phyloP scores from a whole-genome alignment of 30 jellyfish, hydroid and myxozoan genomes.

The Aurelia aurita region DNA sequence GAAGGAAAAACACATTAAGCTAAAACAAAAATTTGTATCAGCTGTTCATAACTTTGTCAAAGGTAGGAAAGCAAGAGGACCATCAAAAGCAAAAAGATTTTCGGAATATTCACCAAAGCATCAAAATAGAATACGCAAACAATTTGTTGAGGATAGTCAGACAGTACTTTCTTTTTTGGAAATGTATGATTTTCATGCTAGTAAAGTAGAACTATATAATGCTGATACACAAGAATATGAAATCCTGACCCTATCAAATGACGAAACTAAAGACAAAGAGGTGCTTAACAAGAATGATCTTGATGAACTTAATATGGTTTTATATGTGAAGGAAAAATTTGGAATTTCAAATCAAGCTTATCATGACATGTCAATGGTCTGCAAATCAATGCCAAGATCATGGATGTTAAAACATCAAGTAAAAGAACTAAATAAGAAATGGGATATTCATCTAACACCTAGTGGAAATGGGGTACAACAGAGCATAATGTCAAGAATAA shows the following conservation, averaged over 20 bases:
- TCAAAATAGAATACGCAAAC: background rate
- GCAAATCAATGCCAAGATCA: constrained; percentile 14
- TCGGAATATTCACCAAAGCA: background rate
- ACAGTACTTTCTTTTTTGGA: background rate
- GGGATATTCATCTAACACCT: constrained; percentile 3
- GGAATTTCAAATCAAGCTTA: constrained; percentile 9
- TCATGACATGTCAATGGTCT: constrained; percentile 17
- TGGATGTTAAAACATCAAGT: background rate
- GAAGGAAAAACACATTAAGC: background rate
- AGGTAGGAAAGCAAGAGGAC: constrained; percentile 8
- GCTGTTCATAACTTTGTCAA: constrained; percentile 17
- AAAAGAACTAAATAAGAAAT: background rate
- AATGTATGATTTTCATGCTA: background rate
- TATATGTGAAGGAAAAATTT: constrained; percentile 20
- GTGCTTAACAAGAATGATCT: constrained; percentile 16
- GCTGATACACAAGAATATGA: constrained; percentile 4
- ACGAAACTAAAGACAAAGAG: background rate
- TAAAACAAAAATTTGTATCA: background rate
- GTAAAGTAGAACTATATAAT: constrained; percentile 17
- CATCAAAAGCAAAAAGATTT: background rate
- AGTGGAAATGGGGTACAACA: constrained; percentile 24
- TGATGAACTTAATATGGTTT: constrained; percentile 3
- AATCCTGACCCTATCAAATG: background rate
- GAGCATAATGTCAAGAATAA: background rate
- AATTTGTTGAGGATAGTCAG: background rate